Evolutionary conservation across 2,888 invertebrate genomes (phyloP).

Genomic region (Herminia tarsipennalis): DNA sequence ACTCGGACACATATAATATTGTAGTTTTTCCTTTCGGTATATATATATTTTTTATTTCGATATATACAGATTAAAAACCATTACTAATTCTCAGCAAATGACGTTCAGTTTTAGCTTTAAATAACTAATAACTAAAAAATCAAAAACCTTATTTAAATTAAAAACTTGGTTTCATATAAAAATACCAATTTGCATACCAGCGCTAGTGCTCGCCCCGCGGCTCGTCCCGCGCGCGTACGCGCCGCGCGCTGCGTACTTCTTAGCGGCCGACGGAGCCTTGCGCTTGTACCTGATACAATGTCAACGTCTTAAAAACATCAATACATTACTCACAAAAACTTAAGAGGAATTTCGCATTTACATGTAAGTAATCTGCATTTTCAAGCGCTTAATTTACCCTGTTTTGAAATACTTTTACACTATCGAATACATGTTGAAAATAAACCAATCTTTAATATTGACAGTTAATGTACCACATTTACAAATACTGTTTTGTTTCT

Average conservation of each 20-base stretch:
- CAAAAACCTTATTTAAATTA: neutral
- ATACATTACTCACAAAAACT: neutral
- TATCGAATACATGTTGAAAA: too few relatives aligned
- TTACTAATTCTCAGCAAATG: neutral
- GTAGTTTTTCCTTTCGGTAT: too few relatives aligned
- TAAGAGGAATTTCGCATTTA: neutral
- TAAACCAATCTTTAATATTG: too few relatives aligned
- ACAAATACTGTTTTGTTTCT: neutral
- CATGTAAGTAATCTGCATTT: too few relatives aligned
- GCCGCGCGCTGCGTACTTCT: slow-evolving; percentile 62
- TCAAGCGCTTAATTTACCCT: too few relatives aligned
- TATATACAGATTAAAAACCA: too few relatives aligned
- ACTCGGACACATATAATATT: neutral
- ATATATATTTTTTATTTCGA: neutral
- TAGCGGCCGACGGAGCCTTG: slow-evolving; percentile 61
- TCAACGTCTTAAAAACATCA: neutral
- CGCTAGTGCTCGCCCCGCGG: neutral
- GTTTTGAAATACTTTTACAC: too few relatives aligned
- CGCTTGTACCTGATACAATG: slow-evolving; percentile 56
- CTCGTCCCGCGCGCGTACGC: slow-evolving; percentile 39
- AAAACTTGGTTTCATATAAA: neutral
- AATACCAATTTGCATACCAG: neutral
- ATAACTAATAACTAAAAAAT: too few relatives aligned
- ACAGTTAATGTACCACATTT: neutral
- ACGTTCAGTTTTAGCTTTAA: neutral